A percentile compares a stretch with the other conserved stretches of the same genome.
These are phyloP conservation scores for Leuciscus idus DNA, from an alignment of 2,113 vertebrate species.

Conservation along the genomic window DNA sequence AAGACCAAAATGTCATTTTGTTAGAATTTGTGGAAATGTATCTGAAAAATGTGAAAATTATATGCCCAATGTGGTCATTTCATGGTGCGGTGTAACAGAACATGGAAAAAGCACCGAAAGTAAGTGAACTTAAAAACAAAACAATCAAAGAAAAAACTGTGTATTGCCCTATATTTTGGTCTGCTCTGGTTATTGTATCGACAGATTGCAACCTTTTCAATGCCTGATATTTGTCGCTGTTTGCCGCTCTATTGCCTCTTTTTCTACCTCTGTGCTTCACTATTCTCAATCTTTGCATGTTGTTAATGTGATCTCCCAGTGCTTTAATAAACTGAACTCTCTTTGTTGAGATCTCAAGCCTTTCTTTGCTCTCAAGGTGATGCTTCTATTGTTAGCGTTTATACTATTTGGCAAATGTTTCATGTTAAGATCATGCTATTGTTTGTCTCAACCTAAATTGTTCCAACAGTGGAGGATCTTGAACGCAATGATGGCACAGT, in stretches of 20 bases:
- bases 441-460: slow-evolving; percentile 55
- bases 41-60: not conserved
- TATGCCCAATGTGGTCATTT: not conserved
- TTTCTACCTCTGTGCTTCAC: slow-evolving; percentile 57
- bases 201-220: slow-evolving; percentile 59
- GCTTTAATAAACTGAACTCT: slow-evolving; percentile 56
- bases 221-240: slow-evolving; percentile 54
- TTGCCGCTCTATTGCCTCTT: slow-evolving; percentile 55
- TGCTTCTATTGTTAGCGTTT: not conserved
- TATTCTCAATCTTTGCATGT: slow-evolving; percentile 53
- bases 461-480: slow-evolving; percentile 90
- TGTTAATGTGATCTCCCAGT: slow-evolving; percentile 39
- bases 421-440: not conserved
- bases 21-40: slow-evolving; percentile 59
- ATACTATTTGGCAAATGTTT: not conserved
- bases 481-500: slow-evolving; percentile 88
- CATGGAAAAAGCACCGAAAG: not conserved
- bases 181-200: slow-evolving; percentile 65
- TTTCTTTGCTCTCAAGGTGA: not conserved
- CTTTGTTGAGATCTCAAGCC: slow-evolving; percentile 9
- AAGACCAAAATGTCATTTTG: slow-evolving; percentile 70
- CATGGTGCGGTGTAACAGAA: slow-evolving; percentile 33
- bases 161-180: slow-evolving; percentile 70
- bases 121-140: not conserved
- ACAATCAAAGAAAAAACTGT: not conserved